Percentiles rank a stretch among this genome's conserved stretches.
These are phyloP conservation scores for Characodon lateralis DNA, from an alignment of 2,797 vertebrate species.

Conservation along the genomic window DNA sequence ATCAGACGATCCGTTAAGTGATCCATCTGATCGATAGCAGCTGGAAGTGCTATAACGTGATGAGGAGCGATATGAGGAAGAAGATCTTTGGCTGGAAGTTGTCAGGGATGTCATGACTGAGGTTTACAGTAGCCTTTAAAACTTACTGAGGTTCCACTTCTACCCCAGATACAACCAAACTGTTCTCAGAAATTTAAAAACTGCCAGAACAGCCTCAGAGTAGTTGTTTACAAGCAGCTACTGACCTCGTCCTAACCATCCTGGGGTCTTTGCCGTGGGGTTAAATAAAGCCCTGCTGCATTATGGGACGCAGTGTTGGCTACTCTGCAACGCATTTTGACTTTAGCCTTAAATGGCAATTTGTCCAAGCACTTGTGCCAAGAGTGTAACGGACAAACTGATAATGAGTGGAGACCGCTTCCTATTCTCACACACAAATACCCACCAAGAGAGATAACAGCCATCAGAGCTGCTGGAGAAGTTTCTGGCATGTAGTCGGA, in stretches of 20 bases:
- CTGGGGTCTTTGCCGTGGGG: conserved; percentile 18
- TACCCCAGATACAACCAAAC: not conserved
- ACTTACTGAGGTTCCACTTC: conserved; percentile 6
- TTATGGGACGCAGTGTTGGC: conserved; percentile 62
- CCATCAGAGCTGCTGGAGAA: conserved; percentile 41
- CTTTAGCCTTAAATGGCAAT: conserved; percentile 76
- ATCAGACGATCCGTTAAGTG: conserved; percentile 44
- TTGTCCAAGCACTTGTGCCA: conserved; percentile 50
- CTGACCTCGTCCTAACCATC: conserved; percentile 8
- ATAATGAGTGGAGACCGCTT: conserved; percentile 68
- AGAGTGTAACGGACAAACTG: conserved; percentile 77
- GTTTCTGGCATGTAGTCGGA: conserved; percentile 54
- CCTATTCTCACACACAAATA: conserved; percentile 31
- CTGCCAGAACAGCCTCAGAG: not conserved
- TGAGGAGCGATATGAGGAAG: conserved; percentile 67
- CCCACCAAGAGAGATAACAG: conserved; percentile 55
- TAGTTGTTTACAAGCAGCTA: conserved; percentile 7
- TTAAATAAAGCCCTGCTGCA: conserved; percentile 68
- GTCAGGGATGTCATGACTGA: conserved; percentile 67
- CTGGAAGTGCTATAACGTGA: conserved; percentile 75
- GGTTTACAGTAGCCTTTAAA: not conserved
- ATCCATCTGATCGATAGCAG: conserved; percentile 70
- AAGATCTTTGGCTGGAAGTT: conserved; percentile 73
- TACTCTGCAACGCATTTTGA: conserved; percentile 12
- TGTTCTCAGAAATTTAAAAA: conserved; percentile 2